Conservation (phyloP, 2,113 vertebrate genomes). For the cat (Felis catus) region F.catus_Fca126_mat1.0 CM031420.1:77270001-77270500, state of each 20-base stretch:
- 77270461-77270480: not conserved
- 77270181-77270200: not conserved
- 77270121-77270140: not conserved
- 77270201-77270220: not conserved
- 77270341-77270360: not conserved
- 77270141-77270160: conserved; percentile 16
- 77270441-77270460: not conserved
- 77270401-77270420: not conserved
- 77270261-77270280: not conserved
- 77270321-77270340: not conserved
- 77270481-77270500: not conserved
- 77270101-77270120: not conserved
- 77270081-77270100: not conserved
- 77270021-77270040: not conserved
- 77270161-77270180: not conserved
- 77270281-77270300: not conserved
- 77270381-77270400: not conserved
- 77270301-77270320: not conserved
- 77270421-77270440: not conserved
- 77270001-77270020: not conserved
- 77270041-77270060: not conserved
- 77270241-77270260: not conserved
- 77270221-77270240: not conserved
- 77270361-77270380: not conserved
- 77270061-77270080: not conserved